Base-by-base conservation (phyloP, 2,888 invertebrate genomes). In the Byasa hedistus region DNA sequence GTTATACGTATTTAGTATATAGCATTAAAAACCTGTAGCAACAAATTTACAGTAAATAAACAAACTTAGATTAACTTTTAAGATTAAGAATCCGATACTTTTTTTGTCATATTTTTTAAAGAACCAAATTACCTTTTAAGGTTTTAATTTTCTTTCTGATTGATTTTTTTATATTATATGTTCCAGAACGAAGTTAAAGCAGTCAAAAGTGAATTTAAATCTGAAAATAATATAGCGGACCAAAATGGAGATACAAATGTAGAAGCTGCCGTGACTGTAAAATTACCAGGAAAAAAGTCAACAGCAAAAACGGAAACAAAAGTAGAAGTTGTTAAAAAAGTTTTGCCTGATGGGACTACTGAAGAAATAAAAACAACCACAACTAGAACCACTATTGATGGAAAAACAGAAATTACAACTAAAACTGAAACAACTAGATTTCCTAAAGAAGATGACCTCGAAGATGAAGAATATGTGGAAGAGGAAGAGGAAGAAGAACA, bases 351-450 rank as follows among this genome's bases (percentile, higher is more conserved):
- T 78, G 91, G 91, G 1, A 79, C 83, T 32, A 71, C 84, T 22
- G 85, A 91, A 74, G 91, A 91, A 81, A 75, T 84, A 2, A 91
- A 87, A 78, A 90, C 83, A 27, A 91, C 91, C 15, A 91, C 81
- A 55, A 91, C 90, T 52, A 90, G 80, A 77, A 91, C 89, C 2
- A 91, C 87, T 8, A 78, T 86, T 62, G 88, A 91, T 71, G 91
- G 91, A 19, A 89, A 81, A 73, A 89, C 88, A 36, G 87, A 89
- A 77, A 89, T 87, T 21, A 81, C 79, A 72, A 90, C 89, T 10
- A 86, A 85, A 79, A 91, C 85, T 21, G 88, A 91, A 75, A 91
- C 86, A n/a, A 84, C 75, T 69, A 85, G 81, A 54, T 80, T 85
- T 70, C 87, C 91, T 1, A 88, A 90, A 75, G 84, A 85, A 69